A percentile compares a stretch with the other conserved stretches of the same genome.
These are phyloP conservation scores for Solea senegalensis DNA, from an alignment of 2,113 vertebrate genomes.

Conservation along the genomic window DNA sequence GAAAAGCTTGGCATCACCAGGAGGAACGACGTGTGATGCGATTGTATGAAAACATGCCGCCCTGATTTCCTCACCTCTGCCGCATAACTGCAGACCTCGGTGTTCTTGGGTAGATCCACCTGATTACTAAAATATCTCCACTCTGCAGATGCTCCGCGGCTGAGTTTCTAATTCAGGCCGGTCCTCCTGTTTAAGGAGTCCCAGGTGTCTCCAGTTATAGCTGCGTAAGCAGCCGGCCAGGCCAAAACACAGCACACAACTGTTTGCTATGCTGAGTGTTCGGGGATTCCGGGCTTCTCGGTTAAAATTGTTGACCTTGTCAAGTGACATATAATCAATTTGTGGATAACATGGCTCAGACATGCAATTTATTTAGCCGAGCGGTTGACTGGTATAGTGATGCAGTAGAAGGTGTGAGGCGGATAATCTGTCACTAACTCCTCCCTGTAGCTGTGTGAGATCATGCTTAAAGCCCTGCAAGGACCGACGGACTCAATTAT, in stretches of 20 bases:
- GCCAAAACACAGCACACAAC: slow-evolving; percentile 54
- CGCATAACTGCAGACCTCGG: slow-evolving; percentile 54
- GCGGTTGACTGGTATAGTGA: slow-evolving; percentile 58
- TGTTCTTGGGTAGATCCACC: slow-evolving; percentile 70
- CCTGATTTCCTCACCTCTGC: slow-evolving; percentile 53
- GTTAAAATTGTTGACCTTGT: slow-evolving; percentile 80
- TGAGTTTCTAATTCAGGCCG: slow-evolving; percentile 79
- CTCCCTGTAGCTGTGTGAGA: slow-evolving; percentile 44
- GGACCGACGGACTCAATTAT: slow-evolving; percentile 35
- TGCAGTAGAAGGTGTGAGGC: slow-evolving; percentile 45
- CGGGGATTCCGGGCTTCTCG: slow-evolving; percentile 68
- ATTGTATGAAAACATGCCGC: slow-evolving; percentile 14
- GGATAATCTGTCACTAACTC: slow-evolving; percentile 47
- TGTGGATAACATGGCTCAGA: slow-evolving; percentile 65
- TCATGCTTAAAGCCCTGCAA: slow-evolving; percentile 54
- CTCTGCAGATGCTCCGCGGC: slow-evolving; percentile 72
- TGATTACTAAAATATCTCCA: slow-evolving; percentile 80
- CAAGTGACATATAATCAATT: slow-evolving; percentile 81
- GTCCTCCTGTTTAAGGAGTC: slow-evolving; percentile 74
- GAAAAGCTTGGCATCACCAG: background rate
- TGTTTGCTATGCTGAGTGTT: slow-evolving; percentile 71
- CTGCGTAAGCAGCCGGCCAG: slow-evolving; percentile 66
- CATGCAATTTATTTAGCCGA: slow-evolving; percentile 69
- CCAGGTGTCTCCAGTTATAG: slow-evolving; percentile 77
- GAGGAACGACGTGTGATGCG: slow-evolving; percentile 16